Base-by-base conservation (phyloP, 2,113 vertebrate genomes). In the Gnathochromis pfefferi region DNA sequence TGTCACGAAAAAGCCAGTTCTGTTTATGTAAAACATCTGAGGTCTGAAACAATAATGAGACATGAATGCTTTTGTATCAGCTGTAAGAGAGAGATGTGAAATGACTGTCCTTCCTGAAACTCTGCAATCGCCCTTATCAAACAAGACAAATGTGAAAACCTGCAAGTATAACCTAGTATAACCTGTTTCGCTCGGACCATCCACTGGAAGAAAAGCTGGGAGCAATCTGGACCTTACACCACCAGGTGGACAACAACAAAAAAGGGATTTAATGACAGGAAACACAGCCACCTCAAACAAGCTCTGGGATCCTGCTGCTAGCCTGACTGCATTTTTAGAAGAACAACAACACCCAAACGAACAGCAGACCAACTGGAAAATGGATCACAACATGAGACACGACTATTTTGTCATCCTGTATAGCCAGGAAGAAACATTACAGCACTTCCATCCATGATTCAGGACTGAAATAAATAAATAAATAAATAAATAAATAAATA, bases 311-410 rank as follows among this genome's bases (percentile, higher is more conserved):
- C 85, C 86, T 28, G 91, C 87, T 87, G 89, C 63, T 86, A 84
- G 45, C 35, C 79, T 40, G 42, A 85, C 89, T 80, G 85, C 28
- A 87, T 81, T 89, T 82, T 90, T 84, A 87, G 90, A 80, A 89
- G 91, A 84, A 86, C 55, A 91, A 93, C 86, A 89, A 75, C 85
- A 90, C 82, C 60, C 45, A 79, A 82, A 87, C 6, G 31, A 85
- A 86, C 53, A 83, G 75, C 49, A 79, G 65, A 78, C 86, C 53
- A 80, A 81, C 85, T 75, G 53, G 88, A 91, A 85, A 82, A 91
- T 80, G 54, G 55, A 85, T 87, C 81, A 84, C 87, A 84, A 87
- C 90, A 81, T 86, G 89, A 93, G 49, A 85, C 26, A 2, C 8
- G 42, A 68, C 26, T 49, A 19, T 88, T 91, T 83, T 81, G 85